Conservation (phyloP, 2,113 vertebrate genomes). For the Cepphus grylle region DNA sequence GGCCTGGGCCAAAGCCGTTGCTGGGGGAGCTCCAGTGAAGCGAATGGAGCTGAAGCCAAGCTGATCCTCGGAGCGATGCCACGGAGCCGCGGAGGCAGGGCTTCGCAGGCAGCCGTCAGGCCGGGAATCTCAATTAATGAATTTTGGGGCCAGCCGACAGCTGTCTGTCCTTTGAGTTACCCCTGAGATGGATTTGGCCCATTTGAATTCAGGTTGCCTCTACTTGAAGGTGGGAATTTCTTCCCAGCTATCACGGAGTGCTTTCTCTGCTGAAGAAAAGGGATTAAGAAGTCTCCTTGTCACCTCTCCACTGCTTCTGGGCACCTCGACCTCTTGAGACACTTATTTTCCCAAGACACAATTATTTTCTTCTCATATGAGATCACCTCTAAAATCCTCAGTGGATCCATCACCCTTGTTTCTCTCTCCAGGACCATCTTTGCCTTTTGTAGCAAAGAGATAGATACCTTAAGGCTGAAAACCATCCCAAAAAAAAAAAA, state of each 20-base stretch:
- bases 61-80: constrained; percentile 49
- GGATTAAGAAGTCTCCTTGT: not conserved
- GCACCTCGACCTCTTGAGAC: not conserved
- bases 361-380: not conserved
- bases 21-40: constrained; percentile 48
- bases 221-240: not conserved
- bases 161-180: constrained; percentile 28
- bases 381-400: not conserved
- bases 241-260: not conserved
- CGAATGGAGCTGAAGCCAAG: constrained; percentile 20
- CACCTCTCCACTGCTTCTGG: not conserved
- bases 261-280: not conserved
- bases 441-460: not conserved
- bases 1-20: constrained; percentile 42
- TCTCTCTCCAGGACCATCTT: not conserved
- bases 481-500: not conserved
- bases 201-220: not conserved
- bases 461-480: not conserved
- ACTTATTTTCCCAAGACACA: not conserved
- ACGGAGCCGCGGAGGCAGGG: not conserved
- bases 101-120: not conserved
- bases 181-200: not conserved
- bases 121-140: not conserved
- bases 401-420: not conserved
- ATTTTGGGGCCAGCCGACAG: not conserved